Base-by-base conservation (phyloP, 2,113 vertebrate genomes). In the Lagopus leucura region DNA sequence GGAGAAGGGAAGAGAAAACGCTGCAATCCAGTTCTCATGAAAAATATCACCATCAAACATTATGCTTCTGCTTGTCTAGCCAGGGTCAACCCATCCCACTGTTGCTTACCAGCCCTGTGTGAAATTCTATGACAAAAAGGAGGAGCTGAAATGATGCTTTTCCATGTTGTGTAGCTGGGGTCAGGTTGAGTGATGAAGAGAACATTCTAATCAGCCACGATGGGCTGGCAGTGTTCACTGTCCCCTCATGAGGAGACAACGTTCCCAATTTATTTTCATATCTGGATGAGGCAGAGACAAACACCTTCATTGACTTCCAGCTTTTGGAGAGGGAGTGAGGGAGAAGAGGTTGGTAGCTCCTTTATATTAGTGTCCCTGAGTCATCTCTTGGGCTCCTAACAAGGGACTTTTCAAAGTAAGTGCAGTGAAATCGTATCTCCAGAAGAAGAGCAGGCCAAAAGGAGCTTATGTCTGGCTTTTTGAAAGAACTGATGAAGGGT, bases 91-190 rank as follows among this genome's bases (percentile, higher is more conserved):
- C 13, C 2, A 2, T 57, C 54, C 60, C 16, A 45, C 2, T 25
- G 13, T 2, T 0, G 0, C 71, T 55, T 57, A 25, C 4, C 0
- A 0, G 22, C 15, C 21, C 66, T 79, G 36, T 48, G 61, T 32
- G 42, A 45, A 42, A n/a, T 47, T 21, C 11, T 2, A 8, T 64
- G 64, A n/a, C 30, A 19, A 48, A 79, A 69, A 71, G 8, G 13
- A 61, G 43, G 47, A 55, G 2, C 2, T 45, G 18, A 24, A 32
- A 8, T 55, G 20, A 28, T 38, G 28, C 7, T 48, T 82, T 64
- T 83, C 48, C 13, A 78, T 2, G 3, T 42, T 11, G 65, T 38
- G 6, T 22, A 76, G 15, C 7, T 66, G 7, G 30, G 42, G 52
- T 60, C 30, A 70, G 50, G 27, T 28, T 73, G 71, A 72, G 76